Evolutionary conservation across 2,888 invertebrate species (phyloP), one percentile per base, ranked within the genome.

Genomic region (Polia nebulosa): DNA sequence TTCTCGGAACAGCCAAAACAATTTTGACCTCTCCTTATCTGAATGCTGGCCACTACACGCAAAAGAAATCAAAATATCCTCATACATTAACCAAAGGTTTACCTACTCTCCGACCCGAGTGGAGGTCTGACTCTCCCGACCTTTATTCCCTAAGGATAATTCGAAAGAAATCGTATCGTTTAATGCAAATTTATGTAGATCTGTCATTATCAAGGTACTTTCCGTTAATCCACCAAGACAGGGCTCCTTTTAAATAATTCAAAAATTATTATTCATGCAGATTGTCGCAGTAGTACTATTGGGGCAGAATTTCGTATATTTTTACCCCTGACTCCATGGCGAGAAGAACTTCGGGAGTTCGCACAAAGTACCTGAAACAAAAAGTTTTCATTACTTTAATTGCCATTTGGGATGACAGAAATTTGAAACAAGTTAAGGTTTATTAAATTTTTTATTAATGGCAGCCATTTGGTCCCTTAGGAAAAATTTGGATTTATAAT

Each of bases 211-310:
- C 76, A 74, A 81, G 82, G 79, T 82, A 85, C 85, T 87, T 87
- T 80, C 78, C 62, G 82, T 83, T 90, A 91, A 91, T 91, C 87
- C 88, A 76, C 80, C 80, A 72, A 85, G 89, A 87, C 87, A 86
- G 87, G 81, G 81, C 82, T 59, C 78, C 78, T 81, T 84, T 84
- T 86, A 86, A 90, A 90, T 89, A 89, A 91, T 90, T 88, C 88
- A 86, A 80, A 83, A 80, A 88, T 89, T 90, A 90, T 89, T 90
- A 92, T 90, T 91, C 90, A 91, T 89, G 88, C 82, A 88, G 86
- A 91, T 89, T 88, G 87, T 81, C 83, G 75, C 60, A 55, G 44
- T 51, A 53, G 49, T 69, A 79, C 56, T 75, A 80, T 76, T 53
- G 44, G 39, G 51, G 20, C 32, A 44, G 65, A 63, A 56, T 39